phyloP scores from a whole-genome alignment of 2,113 vertebrate species.

The Thamnophis sirtalis region DNA sequence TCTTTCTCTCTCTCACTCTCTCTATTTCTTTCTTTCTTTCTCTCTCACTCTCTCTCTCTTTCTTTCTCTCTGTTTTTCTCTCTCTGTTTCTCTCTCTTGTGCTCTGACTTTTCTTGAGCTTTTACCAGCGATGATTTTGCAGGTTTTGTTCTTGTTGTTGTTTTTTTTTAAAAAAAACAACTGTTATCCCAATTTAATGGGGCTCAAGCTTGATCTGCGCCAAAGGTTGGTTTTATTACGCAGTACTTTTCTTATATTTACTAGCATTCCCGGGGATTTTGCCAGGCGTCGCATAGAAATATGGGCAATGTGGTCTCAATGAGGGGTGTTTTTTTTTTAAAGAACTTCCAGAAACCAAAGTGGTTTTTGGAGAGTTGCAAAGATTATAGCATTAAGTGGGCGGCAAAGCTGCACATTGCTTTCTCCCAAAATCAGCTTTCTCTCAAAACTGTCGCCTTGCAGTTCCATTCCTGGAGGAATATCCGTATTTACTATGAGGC shows the following conservation, averaged over 20 bases:
- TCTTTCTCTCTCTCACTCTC: too few species aligned
- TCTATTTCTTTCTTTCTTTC: rapidly evolving
- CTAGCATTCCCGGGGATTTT: not conserved
- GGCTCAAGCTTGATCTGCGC: not conserved
- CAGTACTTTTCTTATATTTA: not conserved
- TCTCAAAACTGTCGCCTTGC: not conserved
- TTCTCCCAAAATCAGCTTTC: not conserved
- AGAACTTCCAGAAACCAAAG: not conserved
- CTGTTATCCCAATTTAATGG: not conserved
- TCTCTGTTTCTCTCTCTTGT: not conserved
- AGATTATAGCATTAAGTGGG: too few species aligned
- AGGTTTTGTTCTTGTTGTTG: not conserved
- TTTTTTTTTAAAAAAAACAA: not conserved
- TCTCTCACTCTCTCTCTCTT: too few species aligned
- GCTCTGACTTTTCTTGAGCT: not conserved
- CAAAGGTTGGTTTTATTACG: not conserved
- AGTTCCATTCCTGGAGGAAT: too few species aligned
- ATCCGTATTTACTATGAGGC: not conserved
- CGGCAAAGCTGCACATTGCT: too few species aligned
- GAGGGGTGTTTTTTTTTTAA: not conserved
- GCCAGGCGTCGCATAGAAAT: not conserved
- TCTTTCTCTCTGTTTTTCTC: too few species aligned
- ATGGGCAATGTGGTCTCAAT: not conserved
- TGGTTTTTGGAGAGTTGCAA: too few species aligned
- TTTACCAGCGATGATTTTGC: not conserved